Conservation (phyloP, 2,888 invertebrate species). For the Globia sparganii region DNA sequence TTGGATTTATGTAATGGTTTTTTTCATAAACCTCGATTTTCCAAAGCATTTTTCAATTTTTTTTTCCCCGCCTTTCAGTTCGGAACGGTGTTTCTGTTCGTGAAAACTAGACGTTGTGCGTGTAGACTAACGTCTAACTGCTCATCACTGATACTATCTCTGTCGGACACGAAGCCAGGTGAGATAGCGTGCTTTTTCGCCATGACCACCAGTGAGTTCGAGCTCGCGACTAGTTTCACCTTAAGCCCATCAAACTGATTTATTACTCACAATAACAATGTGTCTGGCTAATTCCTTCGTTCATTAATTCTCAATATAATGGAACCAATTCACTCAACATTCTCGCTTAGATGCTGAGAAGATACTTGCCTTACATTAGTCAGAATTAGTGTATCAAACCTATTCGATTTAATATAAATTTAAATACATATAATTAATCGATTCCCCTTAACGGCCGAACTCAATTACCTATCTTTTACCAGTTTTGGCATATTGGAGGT, state of each 20-base stretch:
- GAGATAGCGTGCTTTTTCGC: no score
- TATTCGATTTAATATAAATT: not conserved
- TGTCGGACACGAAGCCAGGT: no score
- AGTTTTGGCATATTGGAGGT: not conserved
- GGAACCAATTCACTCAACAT: not conserved
- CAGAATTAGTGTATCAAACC: not conserved
- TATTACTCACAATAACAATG: constrained; percentile 33
- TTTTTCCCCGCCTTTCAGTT: no score
- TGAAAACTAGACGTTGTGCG: no score
- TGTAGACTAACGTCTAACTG: no score
- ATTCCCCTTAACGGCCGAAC: not conserved
- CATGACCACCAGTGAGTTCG: no score
- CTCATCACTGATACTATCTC: no score
- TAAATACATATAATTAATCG: not conserved
- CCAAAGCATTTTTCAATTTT: no score
- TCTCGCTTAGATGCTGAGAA: not conserved
- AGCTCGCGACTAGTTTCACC: no score
- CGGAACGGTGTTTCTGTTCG: no score
- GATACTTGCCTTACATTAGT: not conserved
- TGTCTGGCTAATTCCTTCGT: constrained; percentile 1
- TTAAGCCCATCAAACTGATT: constrained; percentile 17
- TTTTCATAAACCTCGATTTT: no score
- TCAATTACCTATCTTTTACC: not conserved
- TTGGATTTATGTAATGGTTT: no score
- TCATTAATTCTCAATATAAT: constrained; percentile 10